Evolutionary conservation across 64 coral and sea anemone species (phyloP).

Genomic region (Pocillopora verrucosa): DNA sequence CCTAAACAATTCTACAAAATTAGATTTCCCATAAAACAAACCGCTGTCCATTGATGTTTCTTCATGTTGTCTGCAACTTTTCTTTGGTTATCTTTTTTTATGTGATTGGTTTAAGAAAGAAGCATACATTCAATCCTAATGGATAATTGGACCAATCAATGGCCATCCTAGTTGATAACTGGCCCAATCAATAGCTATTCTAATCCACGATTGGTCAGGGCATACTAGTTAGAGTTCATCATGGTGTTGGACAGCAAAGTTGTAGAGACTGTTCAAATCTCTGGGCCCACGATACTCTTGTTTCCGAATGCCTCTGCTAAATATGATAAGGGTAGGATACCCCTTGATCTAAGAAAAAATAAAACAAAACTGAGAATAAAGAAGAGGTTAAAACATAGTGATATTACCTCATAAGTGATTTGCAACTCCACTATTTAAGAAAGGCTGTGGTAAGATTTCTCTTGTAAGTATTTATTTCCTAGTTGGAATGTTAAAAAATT

Average conservation of each 20-base stretch:
- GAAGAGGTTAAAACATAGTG: not conserved
- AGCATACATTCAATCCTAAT: too few species aligned
- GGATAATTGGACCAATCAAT: too few species aligned
- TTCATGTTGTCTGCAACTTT: too few species aligned
- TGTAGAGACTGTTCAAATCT: conserved; percentile 84
- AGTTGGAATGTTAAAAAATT: not conserved
- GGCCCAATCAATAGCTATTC: not conserved
- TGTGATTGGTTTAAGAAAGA: too few species aligned
- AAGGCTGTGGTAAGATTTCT: not conserved
- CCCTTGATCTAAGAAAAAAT: conserved; percentile 45
- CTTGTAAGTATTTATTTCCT: too few species aligned
- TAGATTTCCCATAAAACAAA: too few species aligned
- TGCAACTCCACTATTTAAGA: not conserved
- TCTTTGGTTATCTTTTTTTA: too few species aligned
- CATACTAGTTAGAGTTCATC: conserved; percentile 48
- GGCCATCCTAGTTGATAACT: too few species aligned
- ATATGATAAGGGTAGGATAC: conserved; percentile 70
- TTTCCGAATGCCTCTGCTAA: conserved; percentile 70
- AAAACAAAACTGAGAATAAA: not conserved
- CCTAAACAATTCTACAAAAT: too few species aligned
- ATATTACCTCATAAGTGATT: too few species aligned
- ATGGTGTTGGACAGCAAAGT: conserved; percentile 70
- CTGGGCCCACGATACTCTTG: conserved; percentile 73
- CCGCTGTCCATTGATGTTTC: too few species aligned
- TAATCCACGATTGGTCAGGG: not conserved